A percentile compares a stretch with the other conserved stretches of the same genome.
These are phyloP conservation scores for Diarsia brunnea DNA, from an alignment of 2,888 invertebrate genomes.

Conservation along the genomic window DNA sequence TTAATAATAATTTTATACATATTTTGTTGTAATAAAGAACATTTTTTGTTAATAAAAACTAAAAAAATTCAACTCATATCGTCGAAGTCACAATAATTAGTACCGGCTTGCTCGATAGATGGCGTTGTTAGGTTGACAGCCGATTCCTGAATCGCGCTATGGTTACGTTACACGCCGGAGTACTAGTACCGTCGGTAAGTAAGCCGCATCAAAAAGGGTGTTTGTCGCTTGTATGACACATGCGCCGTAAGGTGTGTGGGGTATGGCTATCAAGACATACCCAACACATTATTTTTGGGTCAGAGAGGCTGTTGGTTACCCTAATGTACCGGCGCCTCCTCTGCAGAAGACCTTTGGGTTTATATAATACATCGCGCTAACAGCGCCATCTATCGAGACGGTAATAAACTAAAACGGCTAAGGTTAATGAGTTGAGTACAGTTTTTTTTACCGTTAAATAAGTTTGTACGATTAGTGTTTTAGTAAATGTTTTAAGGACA, in stretches of 20 bases:
- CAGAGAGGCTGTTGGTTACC: conserved; percentile 93
- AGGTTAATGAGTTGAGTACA: too few species aligned
- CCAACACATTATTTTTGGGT: conserved; percentile 95
- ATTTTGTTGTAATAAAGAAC: not conserved
- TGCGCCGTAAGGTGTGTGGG: conserved; percentile 91
- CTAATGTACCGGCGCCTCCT: conserved; percentile 92
- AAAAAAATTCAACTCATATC: not conserved
- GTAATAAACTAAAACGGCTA: too few species aligned
- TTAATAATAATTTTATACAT: not conserved
- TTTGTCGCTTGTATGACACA: conserved; percentile 94
- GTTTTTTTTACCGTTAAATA: too few species aligned
- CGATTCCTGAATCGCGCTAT: conserved; percentile 60
- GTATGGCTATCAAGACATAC: conserved; percentile 97
- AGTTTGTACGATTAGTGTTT: too few species aligned
- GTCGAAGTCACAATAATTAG: conserved; percentile 8
- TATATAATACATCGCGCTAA: too few species aligned
- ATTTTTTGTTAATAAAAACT: not conserved
- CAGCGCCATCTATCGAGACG: too few species aligned
- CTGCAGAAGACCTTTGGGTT: conserved; percentile 38
- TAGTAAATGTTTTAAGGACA: too few species aligned
- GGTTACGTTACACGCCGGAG: conserved; percentile 43
- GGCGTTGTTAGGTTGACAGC: conserved; percentile 47
- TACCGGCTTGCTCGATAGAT: conserved; percentile 55
- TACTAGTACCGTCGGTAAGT: not conserved
- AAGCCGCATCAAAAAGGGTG: conserved; percentile 90